These are phyloP conservation scores for Antheraea assamensis DNA, from an alignment of 2,888 invertebrate genomes.

Conservation along the genomic window DNA sequence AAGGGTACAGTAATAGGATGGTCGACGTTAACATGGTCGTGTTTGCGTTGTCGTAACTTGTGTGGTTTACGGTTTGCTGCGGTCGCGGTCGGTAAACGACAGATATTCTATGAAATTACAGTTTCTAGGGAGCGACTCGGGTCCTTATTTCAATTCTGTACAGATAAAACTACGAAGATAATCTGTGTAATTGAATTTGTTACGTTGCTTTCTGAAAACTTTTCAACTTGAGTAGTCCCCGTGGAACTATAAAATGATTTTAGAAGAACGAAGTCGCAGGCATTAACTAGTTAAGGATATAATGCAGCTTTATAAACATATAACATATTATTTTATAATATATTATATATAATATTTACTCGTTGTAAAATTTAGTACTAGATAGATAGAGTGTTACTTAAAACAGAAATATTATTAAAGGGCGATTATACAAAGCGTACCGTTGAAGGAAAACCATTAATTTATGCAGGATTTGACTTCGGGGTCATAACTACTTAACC, in stretches of 20 bases:
- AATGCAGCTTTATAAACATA: too few species aligned
- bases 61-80: constrained; percentile 22
- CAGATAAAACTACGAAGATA: neutral
- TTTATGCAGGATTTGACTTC: neutral
- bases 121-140: neutral
- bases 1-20: constrained; percentile 3
- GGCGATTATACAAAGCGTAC: too few species aligned
- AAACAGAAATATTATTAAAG: too few species aligned
- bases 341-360: too few species aligned
- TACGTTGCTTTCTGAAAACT: neutral
- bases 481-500: neutral
- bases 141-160: neutral
- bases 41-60: constrained; percentile 18
- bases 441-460: neutral
- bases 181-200: neutral
- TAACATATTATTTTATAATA: too few species aligned
- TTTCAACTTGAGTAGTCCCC: too few species aligned
- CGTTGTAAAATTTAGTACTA: too few species aligned
- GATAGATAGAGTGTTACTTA: too few species aligned
- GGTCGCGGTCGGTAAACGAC: constrained; percentile 13
- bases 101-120: constrained; percentile 15
- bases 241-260: too few species aligned
- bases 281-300: too few species aligned
- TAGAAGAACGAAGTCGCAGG: too few species aligned
- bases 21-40: neutral